Conservation (phyloP, 1,140 invertebrate genomes). For the Drosophila leontia region DNA sequence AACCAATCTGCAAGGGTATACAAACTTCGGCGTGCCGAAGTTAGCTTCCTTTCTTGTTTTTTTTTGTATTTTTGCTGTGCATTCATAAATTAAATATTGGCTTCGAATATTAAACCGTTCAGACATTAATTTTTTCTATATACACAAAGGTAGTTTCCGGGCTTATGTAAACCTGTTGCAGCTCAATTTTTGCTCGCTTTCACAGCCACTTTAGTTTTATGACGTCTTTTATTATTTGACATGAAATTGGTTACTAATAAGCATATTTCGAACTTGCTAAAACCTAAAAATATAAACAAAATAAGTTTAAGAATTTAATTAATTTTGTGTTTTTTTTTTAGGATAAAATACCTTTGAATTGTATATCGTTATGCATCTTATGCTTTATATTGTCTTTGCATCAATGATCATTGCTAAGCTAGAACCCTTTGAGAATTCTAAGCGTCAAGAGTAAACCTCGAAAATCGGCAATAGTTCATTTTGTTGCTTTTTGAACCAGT, state of each 20-base stretch:
- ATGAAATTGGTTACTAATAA: neutral
- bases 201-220: neutral
- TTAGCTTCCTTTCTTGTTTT: too few relatives aligned
- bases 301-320: neutral
- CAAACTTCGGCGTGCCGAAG: too few relatives aligned
- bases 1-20: too few relatives aligned
- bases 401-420: too few relatives aligned
- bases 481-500: too few relatives aligned
- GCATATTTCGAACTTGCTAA: neutral
- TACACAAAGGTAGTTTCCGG: too few relatives aligned
- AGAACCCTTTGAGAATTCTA: too few relatives aligned
- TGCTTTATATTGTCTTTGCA: too few relatives aligned
- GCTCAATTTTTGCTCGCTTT: neutral
- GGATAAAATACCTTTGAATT: too few relatives aligned
- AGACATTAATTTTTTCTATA: neutral
- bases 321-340: neutral
- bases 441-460: too few relatives aligned
- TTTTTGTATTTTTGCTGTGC: neutral
- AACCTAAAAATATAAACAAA: neutral
- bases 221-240: neutral
- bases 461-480: too few relatives aligned
- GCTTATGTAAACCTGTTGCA: neutral
- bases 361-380: too few relatives aligned
- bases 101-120: conserved; percentile 8
- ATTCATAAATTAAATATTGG: neutral